A percentile compares a stretch with the other conserved stretches of the same genome.
These are phyloP conservation scores for Cossypha polioptera DNA, from an alignment of 2,797 vertebrate genomes.

Conservation along the genomic window DNA sequence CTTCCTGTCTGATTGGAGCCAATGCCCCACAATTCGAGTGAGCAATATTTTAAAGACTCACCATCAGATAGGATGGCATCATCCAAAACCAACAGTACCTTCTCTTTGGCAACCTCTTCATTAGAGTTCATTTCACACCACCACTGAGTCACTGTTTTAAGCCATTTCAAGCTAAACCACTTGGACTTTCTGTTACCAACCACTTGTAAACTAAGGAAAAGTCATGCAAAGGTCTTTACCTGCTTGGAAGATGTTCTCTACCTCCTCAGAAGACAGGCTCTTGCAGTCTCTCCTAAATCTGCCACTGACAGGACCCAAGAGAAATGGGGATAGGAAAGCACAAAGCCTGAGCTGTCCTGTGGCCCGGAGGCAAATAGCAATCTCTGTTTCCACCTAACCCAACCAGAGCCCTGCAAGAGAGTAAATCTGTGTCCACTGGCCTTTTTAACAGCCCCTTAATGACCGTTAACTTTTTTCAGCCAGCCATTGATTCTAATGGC, in stretches of 20 bases:
- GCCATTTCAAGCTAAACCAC: not conserved
- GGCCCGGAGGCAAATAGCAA: conserved; percentile 27
- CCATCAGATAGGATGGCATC: not conserved
- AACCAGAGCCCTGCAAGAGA: conserved; percentile 33
- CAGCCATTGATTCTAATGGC: conserved; percentile 73
- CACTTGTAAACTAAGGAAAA: not conserved
- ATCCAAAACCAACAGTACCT: not conserved
- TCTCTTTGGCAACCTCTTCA: not conserved
- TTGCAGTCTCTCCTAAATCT: conserved; percentile 1
- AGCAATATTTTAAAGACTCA: not conserved
- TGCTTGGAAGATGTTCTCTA: conserved; percentile 21
- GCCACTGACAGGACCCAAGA: conserved; percentile 11
- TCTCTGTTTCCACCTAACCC: conserved; percentile 46
- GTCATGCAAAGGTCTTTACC: conserved; percentile 22
- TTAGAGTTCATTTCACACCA: not conserved
- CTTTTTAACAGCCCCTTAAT: conserved; percentile 69
- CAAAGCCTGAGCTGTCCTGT: conserved; percentile 12
- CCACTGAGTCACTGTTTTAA: not conserved
- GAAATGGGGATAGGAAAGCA: not conserved
- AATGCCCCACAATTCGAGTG: not conserved
- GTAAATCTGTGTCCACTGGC: conserved; percentile 58
- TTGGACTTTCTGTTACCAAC: not conserved
- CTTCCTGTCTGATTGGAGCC: not conserved
- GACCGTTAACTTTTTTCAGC: conserved; percentile 71
- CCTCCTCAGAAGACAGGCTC: not conserved